Evolutionary conservation across 2,113 vertebrate genomes (phyloP).

Genomic region (Percina caprodes): DNA sequence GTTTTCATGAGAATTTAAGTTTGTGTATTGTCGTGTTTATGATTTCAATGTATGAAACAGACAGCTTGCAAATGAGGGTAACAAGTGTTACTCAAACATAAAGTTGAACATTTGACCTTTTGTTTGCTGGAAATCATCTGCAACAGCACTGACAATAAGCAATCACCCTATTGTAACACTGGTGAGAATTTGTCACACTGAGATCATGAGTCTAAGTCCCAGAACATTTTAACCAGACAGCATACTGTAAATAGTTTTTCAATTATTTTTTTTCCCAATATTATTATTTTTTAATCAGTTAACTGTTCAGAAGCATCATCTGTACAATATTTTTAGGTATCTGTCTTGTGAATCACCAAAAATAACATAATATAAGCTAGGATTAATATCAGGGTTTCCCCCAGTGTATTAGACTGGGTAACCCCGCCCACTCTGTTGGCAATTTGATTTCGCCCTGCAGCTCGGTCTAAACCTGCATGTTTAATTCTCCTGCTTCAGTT

Average conservation of each 20-base stretch:
- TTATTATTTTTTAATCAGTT: not conserved
- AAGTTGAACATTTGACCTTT: constrained; percentile 13
- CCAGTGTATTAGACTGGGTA: too few species aligned
- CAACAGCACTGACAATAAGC: not conserved
- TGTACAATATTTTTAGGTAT: not conserved
- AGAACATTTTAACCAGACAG: not conserved
- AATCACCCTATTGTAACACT: not conserved
- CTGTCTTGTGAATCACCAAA: not conserved
- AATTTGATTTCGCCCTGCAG: too few species aligned
- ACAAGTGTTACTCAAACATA: constrained; percentile 10
- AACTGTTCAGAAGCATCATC: not conserved
- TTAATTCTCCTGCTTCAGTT: too few species aligned
- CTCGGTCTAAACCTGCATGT: too few species aligned
- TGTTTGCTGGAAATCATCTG: constrained; percentile 6
- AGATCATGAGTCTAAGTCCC: not conserved
- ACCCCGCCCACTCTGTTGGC: too few species aligned
- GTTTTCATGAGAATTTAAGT: constrained; percentile 34
- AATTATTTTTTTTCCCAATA: accelerated
- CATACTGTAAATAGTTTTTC: not conserved
- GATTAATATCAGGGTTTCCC: too few species aligned
- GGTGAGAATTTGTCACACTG: not conserved
- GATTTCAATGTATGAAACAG: constrained; percentile 19
- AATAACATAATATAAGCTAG: too few species aligned
- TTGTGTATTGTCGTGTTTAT: constrained; percentile 35
- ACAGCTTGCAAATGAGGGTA: not conserved